Evolutionary conservation across 2,888 invertebrate species (phyloP), one percentile per base, ranked within the genome.

Genomic region (Rhaphigaster nebulosa): DNA sequence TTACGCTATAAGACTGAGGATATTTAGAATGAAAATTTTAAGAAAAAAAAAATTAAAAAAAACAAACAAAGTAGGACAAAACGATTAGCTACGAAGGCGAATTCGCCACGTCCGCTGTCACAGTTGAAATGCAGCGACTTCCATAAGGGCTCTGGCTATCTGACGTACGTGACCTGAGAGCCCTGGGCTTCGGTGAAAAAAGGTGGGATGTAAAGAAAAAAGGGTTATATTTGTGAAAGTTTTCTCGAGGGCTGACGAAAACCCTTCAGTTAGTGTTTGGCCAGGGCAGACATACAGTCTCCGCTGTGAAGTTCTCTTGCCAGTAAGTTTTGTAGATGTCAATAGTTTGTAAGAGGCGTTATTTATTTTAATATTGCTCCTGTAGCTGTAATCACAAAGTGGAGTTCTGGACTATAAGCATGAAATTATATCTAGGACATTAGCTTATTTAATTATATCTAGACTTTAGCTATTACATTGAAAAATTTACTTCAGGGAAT

Each of bases 101-200:
- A 84, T 84, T 84, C n/a, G 26, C 84, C 84, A 84, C 84, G 84
- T 84, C 26, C 84, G 41, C 84, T 26, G 84, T 84, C 84, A 84
- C 84, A 84, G 84, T 84, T 84, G 84, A 84, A 50, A 84, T 84
- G 84, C 45, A n/a, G n/a, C 84, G 84, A 84, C 45, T 84, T 84
- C 41, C 84, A 84, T 84, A 84, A 84, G 45, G 45, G 23, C 84
- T n/a, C n/a, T n/a, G 84, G 70, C 70, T 76, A 76, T 76, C 70
- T 76, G 34, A 76, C 34, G 70, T 38, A 45, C 84, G 41, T 41
- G 84, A 84, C 45, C 84, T 84, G 84, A 50, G 45, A 45, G 4
- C 45, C 84, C 38, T 6, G 20, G 20, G 70, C 70, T 76, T 76
- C 20, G 84, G 41, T 41, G 45, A 84, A 84, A 84, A 84, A 84